A percentile compares a stretch with the other conserved stretches of the same genome.
These are phyloP conservation scores for Accipiter minullus DNA, from an alignment of 2,797 vertebrate species.

Conservation along the genomic window DNA sequence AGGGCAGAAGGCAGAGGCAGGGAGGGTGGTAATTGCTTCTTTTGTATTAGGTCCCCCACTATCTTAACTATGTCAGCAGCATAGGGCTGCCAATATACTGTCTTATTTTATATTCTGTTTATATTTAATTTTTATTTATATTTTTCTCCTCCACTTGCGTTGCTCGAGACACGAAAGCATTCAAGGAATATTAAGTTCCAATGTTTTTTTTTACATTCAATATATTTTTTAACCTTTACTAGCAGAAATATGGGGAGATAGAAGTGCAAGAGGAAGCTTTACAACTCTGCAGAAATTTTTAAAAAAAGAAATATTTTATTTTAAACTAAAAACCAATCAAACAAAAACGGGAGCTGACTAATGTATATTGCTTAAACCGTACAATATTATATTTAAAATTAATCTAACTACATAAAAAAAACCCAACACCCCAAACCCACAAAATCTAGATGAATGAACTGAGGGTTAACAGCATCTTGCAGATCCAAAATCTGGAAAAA, in stretches of 20 bases:
- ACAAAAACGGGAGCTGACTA: background rate
- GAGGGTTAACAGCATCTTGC: background rate
- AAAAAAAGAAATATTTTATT: background rate
- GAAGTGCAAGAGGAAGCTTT: background rate
- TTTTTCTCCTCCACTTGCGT: background rate
- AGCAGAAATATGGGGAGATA: background rate
- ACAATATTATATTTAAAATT: background rate
- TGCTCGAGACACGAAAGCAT: background rate
- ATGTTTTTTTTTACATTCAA: background rate
- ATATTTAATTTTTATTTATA: too few relatives aligned
- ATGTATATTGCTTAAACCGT: background rate
- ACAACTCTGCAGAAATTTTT: background rate
- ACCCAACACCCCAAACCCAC: too few relatives aligned
- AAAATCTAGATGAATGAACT: background rate
- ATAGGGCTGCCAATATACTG: background rate
- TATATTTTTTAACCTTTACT: background rate
- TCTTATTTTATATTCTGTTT: background rate
- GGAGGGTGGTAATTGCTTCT: background rate
- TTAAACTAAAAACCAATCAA: background rate
- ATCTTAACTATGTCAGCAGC: background rate
- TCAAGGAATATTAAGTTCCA: background rate
- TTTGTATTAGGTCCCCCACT: background rate
- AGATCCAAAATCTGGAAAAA: background rate
- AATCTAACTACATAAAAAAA: background rate
- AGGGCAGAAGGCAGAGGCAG: background rate